phyloP scores from a whole-genome alignment of 2,113 vertebrate genomes.

The Odontophorus gujanensis region DNA sequence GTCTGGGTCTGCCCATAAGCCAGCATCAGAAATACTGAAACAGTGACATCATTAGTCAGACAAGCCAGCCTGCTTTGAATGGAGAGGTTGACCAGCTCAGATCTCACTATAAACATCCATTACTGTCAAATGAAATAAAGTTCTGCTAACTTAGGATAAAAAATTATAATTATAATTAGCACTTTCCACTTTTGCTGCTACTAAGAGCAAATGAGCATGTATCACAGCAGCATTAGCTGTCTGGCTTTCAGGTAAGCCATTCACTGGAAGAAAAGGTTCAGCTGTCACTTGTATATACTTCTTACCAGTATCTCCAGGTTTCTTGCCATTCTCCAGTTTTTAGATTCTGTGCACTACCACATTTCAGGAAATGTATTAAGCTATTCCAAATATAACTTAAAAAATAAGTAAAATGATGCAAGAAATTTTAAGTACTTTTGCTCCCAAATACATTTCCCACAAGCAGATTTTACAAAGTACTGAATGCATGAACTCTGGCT shows the following conservation, averaged over 20 bases:
- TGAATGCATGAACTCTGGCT: background rate
- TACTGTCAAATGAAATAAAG: background rate
- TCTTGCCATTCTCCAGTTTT: background rate
- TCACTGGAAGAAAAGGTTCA: background rate
- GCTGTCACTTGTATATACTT: background rate
- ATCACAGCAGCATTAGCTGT: background rate
- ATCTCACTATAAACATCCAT: background rate
- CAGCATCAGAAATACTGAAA: background rate
- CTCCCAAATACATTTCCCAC: background rate
- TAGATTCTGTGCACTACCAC: background rate
- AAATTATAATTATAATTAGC: background rate
- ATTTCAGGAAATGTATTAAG: background rate
- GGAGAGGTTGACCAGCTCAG: background rate
- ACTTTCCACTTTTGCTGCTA: background rate
- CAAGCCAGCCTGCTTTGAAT: background rate
- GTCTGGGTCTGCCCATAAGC: background rate
- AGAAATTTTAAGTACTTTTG: background rate
- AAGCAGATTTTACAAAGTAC: slow-evolving; percentile 1
- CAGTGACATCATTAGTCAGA: background rate
- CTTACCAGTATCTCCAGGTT: background rate
- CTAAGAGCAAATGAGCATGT: background rate
- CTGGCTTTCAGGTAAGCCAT: background rate
- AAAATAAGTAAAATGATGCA: background rate
- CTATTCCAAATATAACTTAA: background rate
- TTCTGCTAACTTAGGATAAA: background rate